Base-by-base conservation (phyloP, 1,140 invertebrate genomes). In the Lucilia sericata region DNA sequence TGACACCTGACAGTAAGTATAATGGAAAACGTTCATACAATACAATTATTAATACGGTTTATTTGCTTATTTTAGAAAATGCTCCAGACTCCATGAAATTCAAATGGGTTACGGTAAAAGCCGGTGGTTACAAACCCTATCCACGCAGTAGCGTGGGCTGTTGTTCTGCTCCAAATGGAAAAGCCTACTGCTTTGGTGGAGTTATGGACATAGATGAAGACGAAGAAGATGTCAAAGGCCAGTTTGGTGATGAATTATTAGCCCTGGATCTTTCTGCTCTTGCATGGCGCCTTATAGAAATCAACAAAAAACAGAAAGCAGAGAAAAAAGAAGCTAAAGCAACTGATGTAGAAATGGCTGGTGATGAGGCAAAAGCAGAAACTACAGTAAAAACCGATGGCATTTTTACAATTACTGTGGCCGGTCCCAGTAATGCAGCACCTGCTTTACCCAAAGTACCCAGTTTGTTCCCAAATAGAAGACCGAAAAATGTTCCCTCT, bases 191-290 rank as follows among this genome's bases (percentile, higher is more conserved):
- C 75, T 96, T 96, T 93, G 95, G 96, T 55, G 96, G 96, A 8
- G 96, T 97, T 36, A 94, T 94, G 93, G 97, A 97, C 87, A 93
- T 96, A 81, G 95, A 97, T 87, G 95, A 96, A 85, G 94, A 95
- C 83, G 96, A 97, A 84, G 97, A 98, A 90, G 93, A 95, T 85
- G 89, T 98, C 0, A 91, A 92, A 55, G 95, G 97, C 3, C 94
- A 93, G 74, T 98, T 98, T 92, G 97, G 94, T 84, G 97, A 98
- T 90, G 96, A 98, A 84, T 89, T 98, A 9, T 93, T 95, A 84
- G 92, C 93, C 9, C 89, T 99, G 2, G 97, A 98, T 88, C 88
- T 97, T 80, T 94, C 95, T 51, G 94, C 94, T 84, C 93, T 93
- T 51, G 92, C 93, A 47, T 98, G 96, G 96, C 93, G 94, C 84